phyloP scores from a whole-genome alignment of 23 tunicate genomes.

The Styela clava region DNA sequence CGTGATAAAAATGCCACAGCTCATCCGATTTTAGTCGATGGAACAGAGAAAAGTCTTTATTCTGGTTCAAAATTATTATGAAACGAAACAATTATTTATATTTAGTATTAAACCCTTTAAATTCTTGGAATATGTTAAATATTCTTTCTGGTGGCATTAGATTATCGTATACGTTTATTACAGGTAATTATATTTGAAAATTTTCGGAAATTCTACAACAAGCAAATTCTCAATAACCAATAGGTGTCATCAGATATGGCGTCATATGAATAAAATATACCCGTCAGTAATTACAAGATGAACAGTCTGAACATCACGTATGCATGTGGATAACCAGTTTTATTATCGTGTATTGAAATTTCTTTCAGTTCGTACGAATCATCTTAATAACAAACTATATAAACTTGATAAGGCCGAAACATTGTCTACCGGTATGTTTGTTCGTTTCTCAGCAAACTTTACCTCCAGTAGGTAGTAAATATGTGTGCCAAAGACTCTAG shows the following conservation, averaged over 20 bases:
- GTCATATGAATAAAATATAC: not conserved
- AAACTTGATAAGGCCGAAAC: not conserved
- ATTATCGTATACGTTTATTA: too few species aligned
- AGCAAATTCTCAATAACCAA: too few species aligned
- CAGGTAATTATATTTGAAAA: too few species aligned
- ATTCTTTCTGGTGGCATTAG: too few species aligned
- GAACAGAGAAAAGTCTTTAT: not conserved
- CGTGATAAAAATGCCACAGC: slow-evolving; percentile 22
- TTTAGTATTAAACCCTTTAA: too few species aligned
- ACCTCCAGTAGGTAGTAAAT: slow-evolving; percentile 25
- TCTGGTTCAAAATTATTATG: not conserved
- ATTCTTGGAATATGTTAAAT: too few species aligned
- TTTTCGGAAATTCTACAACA: too few species aligned
- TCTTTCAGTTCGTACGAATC: too few species aligned
- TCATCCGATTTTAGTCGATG: slow-evolving; percentile 21
- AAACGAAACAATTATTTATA: too few species aligned
- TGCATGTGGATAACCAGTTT: not conserved
- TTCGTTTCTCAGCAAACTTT: not conserved
- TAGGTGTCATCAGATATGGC: too few species aligned
- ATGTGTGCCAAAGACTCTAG: slow-evolving; percentile 22
- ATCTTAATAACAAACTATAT: too few species aligned
- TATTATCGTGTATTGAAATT: too few species aligned
- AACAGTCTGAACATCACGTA: not conserved
- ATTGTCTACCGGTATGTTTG: not conserved
- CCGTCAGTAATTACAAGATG: not conserved